Evolutionary conservation across 2,113 vertebrate genomes (phyloP).

Genomic region (Leuciscus idus): DNA sequence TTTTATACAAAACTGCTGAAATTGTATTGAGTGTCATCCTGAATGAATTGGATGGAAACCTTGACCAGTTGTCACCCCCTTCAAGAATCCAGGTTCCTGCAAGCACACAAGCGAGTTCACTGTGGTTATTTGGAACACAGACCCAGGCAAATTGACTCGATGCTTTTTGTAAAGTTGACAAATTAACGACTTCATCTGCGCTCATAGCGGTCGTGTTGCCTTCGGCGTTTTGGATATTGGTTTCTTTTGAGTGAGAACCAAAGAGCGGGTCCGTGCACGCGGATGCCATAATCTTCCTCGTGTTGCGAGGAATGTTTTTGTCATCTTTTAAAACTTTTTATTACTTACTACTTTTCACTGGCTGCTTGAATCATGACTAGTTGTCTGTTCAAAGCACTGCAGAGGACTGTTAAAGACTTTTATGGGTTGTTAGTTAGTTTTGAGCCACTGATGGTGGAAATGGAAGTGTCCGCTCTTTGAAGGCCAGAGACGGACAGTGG

Average conservation of each 20-base stretch:
- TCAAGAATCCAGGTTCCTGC: conserved; percentile 37
- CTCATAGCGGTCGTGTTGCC: conserved; percentile 10
- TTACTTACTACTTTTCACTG: conserved; percentile 33
- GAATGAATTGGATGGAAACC: conserved; percentile 46
- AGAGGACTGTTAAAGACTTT: conserved; percentile 43
- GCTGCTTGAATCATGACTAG: conserved; percentile 37
- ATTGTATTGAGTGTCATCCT: conserved; percentile 52
- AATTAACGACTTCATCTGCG: conserved; percentile 39
- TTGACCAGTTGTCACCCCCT: conserved; percentile 45
- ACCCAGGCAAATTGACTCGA: conserved; percentile 29
- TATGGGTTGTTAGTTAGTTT: conserved; percentile 70
- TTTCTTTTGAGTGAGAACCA: conserved; percentile 39
- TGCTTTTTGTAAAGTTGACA: conserved; percentile 31
- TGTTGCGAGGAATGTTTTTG: conserved; percentile 19
- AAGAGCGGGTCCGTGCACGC: neutral
- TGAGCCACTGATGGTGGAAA: conserved; percentile 62
- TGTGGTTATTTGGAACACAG: neutral
- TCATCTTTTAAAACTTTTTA: conserved; percentile 29
- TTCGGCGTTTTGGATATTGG: conserved; percentile 25
- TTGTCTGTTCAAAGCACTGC: conserved; percentile 35
- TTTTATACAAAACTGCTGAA: conserved; percentile 43
- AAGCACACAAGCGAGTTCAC: neutral
- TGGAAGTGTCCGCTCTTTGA: conserved; percentile 6
- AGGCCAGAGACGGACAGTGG: conserved; percentile 29
- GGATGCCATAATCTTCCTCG: conserved; percentile 6